Base-by-base conservation (phyloP, 2,888 invertebrate species). In the Eugnorisma glareosa region DNA sequence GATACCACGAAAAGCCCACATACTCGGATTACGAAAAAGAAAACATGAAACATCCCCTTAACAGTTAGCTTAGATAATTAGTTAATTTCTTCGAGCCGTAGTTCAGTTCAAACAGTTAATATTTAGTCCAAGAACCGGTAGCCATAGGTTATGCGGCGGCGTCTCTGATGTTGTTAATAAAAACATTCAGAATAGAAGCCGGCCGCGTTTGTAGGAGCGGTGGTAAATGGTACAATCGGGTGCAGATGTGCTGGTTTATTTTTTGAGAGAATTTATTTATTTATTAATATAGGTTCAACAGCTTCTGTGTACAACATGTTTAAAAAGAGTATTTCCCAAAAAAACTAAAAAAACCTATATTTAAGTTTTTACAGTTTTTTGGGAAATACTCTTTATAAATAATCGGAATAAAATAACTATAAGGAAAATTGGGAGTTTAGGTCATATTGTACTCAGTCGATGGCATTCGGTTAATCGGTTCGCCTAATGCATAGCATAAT, bases 151-250 rank as follows among this genome's bases (percentile, higher is more conserved):
- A 63, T 84, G 64, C 5, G 82, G 66, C 86, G 86, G 88, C 43
- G 37, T 40, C 76, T 86, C 71, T 81, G 63, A 86, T 81, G 77
- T 81, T 61, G 48, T 54, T 81, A 86, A 86, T 86, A 86, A 86
- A 86, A 86, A 88, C 88, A 88, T 86, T 86, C 79, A 75, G 77
- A 78, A 83, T 79, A 45, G 69, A 59, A 67, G 73, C 81, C 78
- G 75, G 37, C 75, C 82, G 71, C 63, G 76, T 81, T 81, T 77
- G 77, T 69, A 66, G 48, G 37, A 37, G 69, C 75, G 72, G 79
- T 73, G 79, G 68, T 88, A 84, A 84, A 86, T 64, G 77, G 84
- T 88, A 86, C 83, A 11, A 76, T 73, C 37, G 31, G 8, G 11
- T 2, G 31, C 67, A 74, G n/a, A 45, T 59, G 67, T 31, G 64